These are phyloP conservation scores for Rhorus exstirpatorius DNA, from an alignment of 2,888 invertebrate genomes.

Conservation along the genomic window DNA sequence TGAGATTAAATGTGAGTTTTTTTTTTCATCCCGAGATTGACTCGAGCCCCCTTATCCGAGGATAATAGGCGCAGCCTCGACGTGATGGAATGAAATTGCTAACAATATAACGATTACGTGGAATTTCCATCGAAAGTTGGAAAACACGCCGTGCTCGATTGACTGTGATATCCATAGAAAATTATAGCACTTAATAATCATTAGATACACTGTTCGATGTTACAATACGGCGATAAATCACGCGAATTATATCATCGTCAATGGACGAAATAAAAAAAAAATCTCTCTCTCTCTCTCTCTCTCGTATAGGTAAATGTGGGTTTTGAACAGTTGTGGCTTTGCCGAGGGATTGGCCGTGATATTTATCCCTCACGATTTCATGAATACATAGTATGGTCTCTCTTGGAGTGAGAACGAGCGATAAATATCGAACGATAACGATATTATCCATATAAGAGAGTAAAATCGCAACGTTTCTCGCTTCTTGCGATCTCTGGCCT, in stretches of 20 bases:
- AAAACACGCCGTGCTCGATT: slow-evolving; percentile 44
- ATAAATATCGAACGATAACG: slow-evolving; percentile 75
- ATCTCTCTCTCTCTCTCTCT: too few species aligned
- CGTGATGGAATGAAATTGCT: slow-evolving; percentile 30
- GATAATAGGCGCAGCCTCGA: slow-evolving; percentile 3
- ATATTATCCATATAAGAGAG: slow-evolving; percentile 73
- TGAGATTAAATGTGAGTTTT: too few species aligned
- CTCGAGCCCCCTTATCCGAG: slow-evolving; percentile 4
- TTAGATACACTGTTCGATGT: slow-evolving; percentile 64
- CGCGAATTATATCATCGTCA: slow-evolving; percentile 68
- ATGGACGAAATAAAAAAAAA: slow-evolving; percentile 33
- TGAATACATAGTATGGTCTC: slow-evolving; percentile 56
- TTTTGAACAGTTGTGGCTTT: slow-evolving; percentile 43
- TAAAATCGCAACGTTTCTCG: slow-evolving; percentile 44
- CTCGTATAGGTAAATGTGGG: slow-evolving; percentile 64
- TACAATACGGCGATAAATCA: slow-evolving; percentile 69
- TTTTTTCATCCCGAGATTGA: neutral
- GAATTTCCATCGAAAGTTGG: slow-evolving; percentile 39
- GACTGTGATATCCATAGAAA: slow-evolving; percentile 63
- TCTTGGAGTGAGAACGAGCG: slow-evolving; percentile 64
- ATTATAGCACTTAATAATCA: slow-evolving; percentile 69
- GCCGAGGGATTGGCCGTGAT: slow-evolving; percentile 66
- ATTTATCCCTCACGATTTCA: slow-evolving; percentile 70
- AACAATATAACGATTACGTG: slow-evolving; percentile 47
- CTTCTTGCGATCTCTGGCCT: neutral